A percentile compares a stretch with the other conserved stretches of the same genome.
Conservation (phyloP, 2,888 invertebrate genomes). For the Drosophila subsilvestris region DNA sequence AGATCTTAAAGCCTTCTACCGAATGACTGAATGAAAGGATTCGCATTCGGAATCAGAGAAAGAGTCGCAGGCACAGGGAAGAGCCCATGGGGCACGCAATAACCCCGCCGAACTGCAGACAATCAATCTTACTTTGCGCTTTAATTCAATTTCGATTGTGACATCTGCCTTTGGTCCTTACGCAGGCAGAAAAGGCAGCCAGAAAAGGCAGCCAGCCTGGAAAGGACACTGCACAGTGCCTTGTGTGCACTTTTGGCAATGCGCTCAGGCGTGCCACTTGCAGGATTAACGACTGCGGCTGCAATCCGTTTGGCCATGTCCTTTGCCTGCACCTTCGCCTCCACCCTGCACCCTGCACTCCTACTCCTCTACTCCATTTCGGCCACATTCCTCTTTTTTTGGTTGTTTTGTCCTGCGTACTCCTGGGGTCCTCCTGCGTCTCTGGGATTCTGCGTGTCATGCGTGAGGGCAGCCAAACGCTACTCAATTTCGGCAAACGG, state of each 20-base stretch:
- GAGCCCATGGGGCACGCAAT: constrained; percentile 65
- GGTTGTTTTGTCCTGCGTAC: constrained; percentile 31
- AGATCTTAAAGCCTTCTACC: constrained; percentile 53
- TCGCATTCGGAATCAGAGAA: constrained; percentile 4
- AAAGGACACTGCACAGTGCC: constrained; percentile 43
- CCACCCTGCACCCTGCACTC: constrained; percentile 4
- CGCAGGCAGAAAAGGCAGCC: constrained; percentile 26
- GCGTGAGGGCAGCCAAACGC: constrained; percentile 64
- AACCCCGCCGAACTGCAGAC: constrained; percentile 80
- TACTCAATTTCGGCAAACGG: constrained; percentile 57
- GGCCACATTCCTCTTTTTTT: constrained; percentile 37
- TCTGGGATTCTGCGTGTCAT: constrained; percentile 50
- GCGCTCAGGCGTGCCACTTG: constrained; percentile 77
- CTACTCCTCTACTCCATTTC: constrained; percentile 13
- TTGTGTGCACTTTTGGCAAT: constrained; percentile 73
- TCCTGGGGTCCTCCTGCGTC: constrained; percentile 14
- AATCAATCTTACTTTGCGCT: constrained; percentile 84
- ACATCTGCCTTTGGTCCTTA: constrained; percentile 82
- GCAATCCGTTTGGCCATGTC: constrained; percentile 70
- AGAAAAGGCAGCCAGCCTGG: constrained; percentile 7
- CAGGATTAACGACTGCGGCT: constrained; percentile 72
- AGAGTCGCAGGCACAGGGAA: constrained; percentile 13
- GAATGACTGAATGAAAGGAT: background rate
- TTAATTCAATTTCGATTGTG: constrained; percentile 84
- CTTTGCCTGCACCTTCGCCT: constrained; percentile 33